These are phyloP conservation scores for Diplodus puntazzo DNA, from an alignment of 2,797 vertebrate genomes.

Conservation along the genomic window DNA sequence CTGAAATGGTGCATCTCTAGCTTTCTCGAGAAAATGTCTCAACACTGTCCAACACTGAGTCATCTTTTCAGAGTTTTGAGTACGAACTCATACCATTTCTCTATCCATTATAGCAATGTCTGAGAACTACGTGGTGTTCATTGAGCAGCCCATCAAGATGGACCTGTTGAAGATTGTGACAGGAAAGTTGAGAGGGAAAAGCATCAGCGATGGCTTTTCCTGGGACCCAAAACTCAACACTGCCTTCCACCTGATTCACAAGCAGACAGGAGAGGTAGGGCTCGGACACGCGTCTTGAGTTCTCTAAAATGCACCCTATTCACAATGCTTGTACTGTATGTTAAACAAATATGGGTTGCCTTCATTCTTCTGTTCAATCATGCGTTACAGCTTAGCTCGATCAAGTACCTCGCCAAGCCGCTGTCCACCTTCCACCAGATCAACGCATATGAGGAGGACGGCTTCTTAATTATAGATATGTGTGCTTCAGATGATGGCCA, in stretches of 20 bases:
- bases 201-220: constrained; percentile 83
- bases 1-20: not conserved
- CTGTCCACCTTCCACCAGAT: constrained; percentile 92
- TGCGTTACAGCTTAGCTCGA: constrained; percentile 80
- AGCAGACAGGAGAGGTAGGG: constrained; percentile 88
- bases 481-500: constrained; percentile 89
- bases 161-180: constrained; percentile 88
- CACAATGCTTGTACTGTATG: not conserved
- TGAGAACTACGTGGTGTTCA: constrained; percentile 92
- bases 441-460: constrained; percentile 91
- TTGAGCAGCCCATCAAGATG: constrained; percentile 93
- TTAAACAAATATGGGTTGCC: not conserved
- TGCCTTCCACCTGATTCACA: constrained; percentile 90
- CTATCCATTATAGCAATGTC: constrained; percentile 87
- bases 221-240: constrained; percentile 91
- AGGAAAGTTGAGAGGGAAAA: constrained; percentile 83
- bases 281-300: not conserved
- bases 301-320: not conserved
- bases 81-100: not conserved
- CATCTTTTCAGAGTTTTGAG: not conserved
- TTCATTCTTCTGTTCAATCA: constrained; percentile 3
- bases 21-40: not conserved
- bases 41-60: not conserved
- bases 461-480: constrained; percentile 90
- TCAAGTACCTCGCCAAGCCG: constrained; percentile 83